A percentile compares a stretch with the other conserved stretches of the same genome.
Conservation (phyloP, 1,140 invertebrate genomes). For the Cydia fagiglandana region DNA sequence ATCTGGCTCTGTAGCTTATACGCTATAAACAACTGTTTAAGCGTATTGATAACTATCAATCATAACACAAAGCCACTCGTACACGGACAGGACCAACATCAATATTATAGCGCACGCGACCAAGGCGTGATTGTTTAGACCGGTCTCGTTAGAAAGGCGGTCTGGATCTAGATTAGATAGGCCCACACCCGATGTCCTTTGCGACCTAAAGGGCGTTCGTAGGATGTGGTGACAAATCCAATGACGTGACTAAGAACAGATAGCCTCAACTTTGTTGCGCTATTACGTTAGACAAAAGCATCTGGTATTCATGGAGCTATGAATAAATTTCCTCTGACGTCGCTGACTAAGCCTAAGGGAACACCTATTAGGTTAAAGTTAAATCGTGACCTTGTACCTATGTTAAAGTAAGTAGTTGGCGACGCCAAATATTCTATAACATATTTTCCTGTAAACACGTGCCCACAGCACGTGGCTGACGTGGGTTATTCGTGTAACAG, state of each 20-base stretch:
- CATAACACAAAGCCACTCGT: not conserved
- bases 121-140: conserved; percentile 33
- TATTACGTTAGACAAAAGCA: not conserved
- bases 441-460: too few species aligned
- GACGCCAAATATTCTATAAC: too few species aligned
- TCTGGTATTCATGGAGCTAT: conserved; percentile 4
- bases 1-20: not conserved
- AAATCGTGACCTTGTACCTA: not conserved
- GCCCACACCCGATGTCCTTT: conserved; percentile 30
- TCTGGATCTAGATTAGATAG: conserved; percentile 30
- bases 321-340: conserved; percentile 7
- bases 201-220: conserved; percentile 24
- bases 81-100: conserved; percentile 9
- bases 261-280: not conserved
- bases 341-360: conserved; percentile 26
- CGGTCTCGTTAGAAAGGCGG: conserved; percentile 36
- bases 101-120: conserved; percentile 15
- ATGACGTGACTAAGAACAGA: not conserved
- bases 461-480: too few species aligned
- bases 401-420: not conserved
- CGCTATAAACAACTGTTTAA: not conserved
- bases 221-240: conserved; percentile 18
- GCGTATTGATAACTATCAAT: not conserved
- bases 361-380: not conserved
- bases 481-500: too few species aligned